These are phyloP conservation scores for Taurulus bubalis DNA, from an alignment of 2,113 vertebrate species.

Conservation along the genomic window DNA sequence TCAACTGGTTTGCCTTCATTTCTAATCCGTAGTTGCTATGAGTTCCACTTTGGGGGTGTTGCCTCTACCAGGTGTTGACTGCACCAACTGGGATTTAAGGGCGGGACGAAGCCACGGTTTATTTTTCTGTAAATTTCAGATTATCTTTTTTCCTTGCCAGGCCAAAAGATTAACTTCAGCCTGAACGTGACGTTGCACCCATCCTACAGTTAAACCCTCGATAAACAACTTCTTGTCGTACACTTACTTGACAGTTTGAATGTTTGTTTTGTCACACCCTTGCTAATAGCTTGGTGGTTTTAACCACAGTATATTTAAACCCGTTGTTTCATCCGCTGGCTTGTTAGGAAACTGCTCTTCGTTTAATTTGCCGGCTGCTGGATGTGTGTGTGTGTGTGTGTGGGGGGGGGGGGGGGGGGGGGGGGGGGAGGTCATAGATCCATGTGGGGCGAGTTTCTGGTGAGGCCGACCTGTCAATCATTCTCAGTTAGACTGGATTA, in stretches of 20 bases:
- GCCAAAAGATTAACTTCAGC: not conserved
- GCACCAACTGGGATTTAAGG: not conserved
- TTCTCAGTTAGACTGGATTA: conserved; percentile 31
- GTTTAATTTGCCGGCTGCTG: not conserved
- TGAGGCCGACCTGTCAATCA: conserved; percentile 29
- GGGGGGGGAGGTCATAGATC: too few species aligned
- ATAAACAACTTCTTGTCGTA: not conserved
- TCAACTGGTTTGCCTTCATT: not conserved
- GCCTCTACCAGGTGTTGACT: conserved; percentile 10
- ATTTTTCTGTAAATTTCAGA: conserved; percentile 20
- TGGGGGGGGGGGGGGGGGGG: too few species aligned
- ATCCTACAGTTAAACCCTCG: conserved; percentile 1
- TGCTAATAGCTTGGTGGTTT: conserved; percentile 25
- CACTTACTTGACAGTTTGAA: conserved; percentile 25
- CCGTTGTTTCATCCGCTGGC: not conserved
- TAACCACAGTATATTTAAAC: conserved; percentile 28
- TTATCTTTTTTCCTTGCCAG: conserved; percentile 8
- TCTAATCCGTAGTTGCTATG: not conserved
- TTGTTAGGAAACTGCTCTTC: not conserved
- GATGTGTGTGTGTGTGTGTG: too few species aligned
- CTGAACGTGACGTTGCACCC: conserved; percentile 1
- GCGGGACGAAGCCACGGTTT: not conserved
- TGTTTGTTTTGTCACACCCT: conserved; percentile 21
- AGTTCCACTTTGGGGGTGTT: not conserved
- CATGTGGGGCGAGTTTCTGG: too few species aligned